Base-by-base conservation (phyloP, 2,888 invertebrate genomes). In the Caenorhabditis panamensis region DNA sequence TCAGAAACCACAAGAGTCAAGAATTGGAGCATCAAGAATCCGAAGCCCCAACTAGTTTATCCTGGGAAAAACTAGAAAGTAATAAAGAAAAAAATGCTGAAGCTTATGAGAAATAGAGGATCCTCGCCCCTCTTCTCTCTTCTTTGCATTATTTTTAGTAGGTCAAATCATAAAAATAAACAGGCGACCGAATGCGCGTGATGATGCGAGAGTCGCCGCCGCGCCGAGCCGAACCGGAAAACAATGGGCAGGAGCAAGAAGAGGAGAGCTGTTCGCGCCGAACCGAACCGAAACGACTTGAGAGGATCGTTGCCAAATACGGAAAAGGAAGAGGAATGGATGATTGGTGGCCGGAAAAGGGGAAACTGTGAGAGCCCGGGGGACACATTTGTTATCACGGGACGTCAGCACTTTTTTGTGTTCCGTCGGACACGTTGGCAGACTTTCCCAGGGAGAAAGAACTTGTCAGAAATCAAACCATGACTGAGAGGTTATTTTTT, bases 91-190 rank as follows among this genome's bases (percentile, higher is more conserved):
- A 18, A 49, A 68, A 68, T n/a, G 28, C 28, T 31, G 37, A 28
- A 36, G 11, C 28, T 18, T 47, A 41, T 13, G 18, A 31, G 22
- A 22, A 18, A 4, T 4, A 31, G 41, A 41, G 13, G 41, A 41
- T 41, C 13, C 41, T 41, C 41, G 11, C 13, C 47, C 20, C 13
- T 49, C 22, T 56, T 58, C 26, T 24, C 8, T 31, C 28, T 37
- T 37, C 56, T 53, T 5, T 36, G 59, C 41, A 68, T 73, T 73
- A 73, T 73, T 73, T 72, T 73, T 73, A 66, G 73, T 64, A 64
- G 73, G 73, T 73, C 64, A 73, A 73, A 73, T 73, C 73, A 73
- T 73, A 73, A 73, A 73, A 73, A 73, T 73, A 73, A 73, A 73
- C 63, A 73, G 37, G 28, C 13, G 24, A 41, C 1, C 13, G 9